phyloP scores from a whole-genome alignment of 2,888 invertebrate species.

The Drosophila limbata region DNA sequence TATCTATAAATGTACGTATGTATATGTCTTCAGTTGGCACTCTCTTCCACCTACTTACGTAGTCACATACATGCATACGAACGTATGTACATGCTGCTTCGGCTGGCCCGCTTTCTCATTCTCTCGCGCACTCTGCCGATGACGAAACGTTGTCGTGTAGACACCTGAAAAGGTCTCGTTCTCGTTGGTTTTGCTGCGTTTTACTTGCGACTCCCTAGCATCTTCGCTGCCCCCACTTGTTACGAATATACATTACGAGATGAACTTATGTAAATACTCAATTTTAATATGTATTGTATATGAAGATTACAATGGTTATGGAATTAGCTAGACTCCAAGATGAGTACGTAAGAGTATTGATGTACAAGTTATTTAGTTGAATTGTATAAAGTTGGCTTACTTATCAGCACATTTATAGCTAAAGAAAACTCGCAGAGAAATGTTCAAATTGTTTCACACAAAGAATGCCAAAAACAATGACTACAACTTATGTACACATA shows the following conservation, averaged over 20 bases:
- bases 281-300: not conserved
- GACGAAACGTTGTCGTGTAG: slow-evolving; percentile 24
- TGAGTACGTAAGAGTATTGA: not conserved
- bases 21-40: slow-evolving; percentile 20
- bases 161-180: slow-evolving; percentile 51
- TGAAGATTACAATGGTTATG: not conserved
- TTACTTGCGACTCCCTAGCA: slow-evolving; percentile 11
- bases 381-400: not conserved
- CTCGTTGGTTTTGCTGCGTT: slow-evolving; percentile 45
- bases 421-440: not conserved
- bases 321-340: not conserved
- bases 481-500: not conserved
- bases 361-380: not conserved
- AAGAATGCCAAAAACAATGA: not conserved
- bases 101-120: slow-evolving; percentile 19
- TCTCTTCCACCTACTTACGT: slow-evolving; percentile 12
- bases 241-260: not conserved
- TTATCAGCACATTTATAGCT: slow-evolving; percentile 6
- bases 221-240: not conserved
- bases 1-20: not conserved
- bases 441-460: not conserved
- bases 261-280: slow-evolving; percentile 4
- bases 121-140: slow-evolving; percentile 14
- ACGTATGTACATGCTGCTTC: slow-evolving; percentile 10
- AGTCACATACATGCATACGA: not conserved